These are phyloP conservation scores for Aradophagus sp. DNA, from an alignment of 1,140 invertebrate genomes.

Conservation along the genomic window DNA sequence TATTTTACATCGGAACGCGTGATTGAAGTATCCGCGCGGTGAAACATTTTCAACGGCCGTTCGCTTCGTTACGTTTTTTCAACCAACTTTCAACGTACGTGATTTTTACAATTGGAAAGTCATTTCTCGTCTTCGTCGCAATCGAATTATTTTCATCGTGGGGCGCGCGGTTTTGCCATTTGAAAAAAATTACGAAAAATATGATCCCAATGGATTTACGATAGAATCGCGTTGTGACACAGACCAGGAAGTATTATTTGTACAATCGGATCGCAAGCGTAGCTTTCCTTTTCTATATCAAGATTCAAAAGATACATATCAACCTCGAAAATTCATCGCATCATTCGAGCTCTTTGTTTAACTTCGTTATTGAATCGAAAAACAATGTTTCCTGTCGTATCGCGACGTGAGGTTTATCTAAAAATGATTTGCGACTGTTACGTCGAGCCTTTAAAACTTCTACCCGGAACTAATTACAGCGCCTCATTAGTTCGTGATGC, in stretches of 20 bases:
- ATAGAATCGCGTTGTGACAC: slow-evolving; percentile 8
- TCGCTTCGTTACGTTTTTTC: too few relatives aligned
- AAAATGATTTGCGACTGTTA: slow-evolving; percentile 43
- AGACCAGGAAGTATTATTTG: slow-evolving; percentile 39
- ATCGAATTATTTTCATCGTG: too few relatives aligned
- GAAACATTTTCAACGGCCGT: slow-evolving; percentile 7
- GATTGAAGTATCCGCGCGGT: slow-evolving; percentile 22
- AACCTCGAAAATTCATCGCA: slow-evolving; percentile 43
- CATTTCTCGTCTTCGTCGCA: too few relatives aligned
- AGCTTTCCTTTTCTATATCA: slow-evolving; percentile 49
- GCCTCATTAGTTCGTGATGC: slow-evolving; percentile 17
- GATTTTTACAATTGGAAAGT: too few relatives aligned
- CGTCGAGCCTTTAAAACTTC: slow-evolving; percentile 15
- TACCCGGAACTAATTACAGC: slow-evolving; percentile 32
- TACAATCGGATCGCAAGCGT: slow-evolving; percentile 25
- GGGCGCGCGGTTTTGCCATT: too few relatives aligned
- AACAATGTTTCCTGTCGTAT: slow-evolving; percentile 22
- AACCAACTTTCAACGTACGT: too few relatives aligned
- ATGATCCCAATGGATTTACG: slow-evolving; percentile 10
- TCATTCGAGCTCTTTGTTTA: slow-evolving; percentile 41
- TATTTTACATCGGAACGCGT: slow-evolving; percentile 34
- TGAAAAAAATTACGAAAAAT: slow-evolving; percentile 8
- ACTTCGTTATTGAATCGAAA: slow-evolving; percentile 41
- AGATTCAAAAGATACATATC: slow-evolving; percentile 48
- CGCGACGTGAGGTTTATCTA: slow-evolving; percentile 26